Conservation (phyloP, 2,113 vertebrate genomes). For the Pygoscelis antarcticus region DNA sequence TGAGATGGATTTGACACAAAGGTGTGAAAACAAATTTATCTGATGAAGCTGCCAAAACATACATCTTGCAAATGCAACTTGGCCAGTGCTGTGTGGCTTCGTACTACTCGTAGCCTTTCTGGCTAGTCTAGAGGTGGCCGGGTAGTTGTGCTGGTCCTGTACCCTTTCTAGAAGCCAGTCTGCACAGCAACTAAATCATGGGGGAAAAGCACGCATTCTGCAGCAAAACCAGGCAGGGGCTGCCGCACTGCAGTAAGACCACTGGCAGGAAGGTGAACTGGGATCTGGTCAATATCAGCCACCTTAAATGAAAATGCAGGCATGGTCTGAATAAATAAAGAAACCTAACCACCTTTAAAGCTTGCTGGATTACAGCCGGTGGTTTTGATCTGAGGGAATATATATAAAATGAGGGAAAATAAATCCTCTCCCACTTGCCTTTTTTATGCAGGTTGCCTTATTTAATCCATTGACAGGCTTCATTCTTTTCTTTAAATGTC, state of each 20-base stretch:
- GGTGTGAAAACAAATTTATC: not conserved
- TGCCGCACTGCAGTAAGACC: not conserved
- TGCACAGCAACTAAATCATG: not conserved
- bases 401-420: not conserved
- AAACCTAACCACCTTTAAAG: not conserved
- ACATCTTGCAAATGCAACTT: not conserved
- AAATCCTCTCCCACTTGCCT: not conserved
- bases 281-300: not conserved
- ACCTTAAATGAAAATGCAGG: not conserved
- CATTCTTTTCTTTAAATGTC: not conserved
- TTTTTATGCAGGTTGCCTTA: not conserved
- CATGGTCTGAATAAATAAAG: not conserved
- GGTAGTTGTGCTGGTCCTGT: not conserved
- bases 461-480: not conserved
- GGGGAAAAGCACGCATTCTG: rapidly evolving
- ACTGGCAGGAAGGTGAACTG: not conserved
- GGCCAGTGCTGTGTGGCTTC: not conserved
- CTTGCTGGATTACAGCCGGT: not conserved
- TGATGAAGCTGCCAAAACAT: not conserved
- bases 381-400: not conserved
- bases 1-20: not conserved
- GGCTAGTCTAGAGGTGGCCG: not conserved
- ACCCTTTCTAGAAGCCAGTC: not conserved
- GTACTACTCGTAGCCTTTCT: not conserved
- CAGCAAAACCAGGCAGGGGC: not conserved